Base-by-base conservation (phyloP, 2,113 vertebrate species). In the Phylloscopus trochilus region DNA sequence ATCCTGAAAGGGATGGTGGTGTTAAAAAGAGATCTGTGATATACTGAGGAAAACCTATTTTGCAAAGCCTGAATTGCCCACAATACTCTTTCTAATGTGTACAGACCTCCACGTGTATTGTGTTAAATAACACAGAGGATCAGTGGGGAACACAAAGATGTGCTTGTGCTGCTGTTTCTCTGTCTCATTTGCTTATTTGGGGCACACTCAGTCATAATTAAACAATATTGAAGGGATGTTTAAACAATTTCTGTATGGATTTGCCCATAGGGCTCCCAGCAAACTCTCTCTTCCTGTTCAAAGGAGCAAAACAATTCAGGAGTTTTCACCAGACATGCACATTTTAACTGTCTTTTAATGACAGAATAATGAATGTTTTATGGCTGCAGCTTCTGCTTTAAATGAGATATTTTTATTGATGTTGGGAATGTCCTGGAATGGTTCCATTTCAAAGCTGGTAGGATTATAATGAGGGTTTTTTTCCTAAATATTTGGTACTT, bases 171-270 rank as follows among this genome's bases (percentile, higher is more conserved):
- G 52, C 70, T 81, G 23, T 73, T 87, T 77, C 63, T 86, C 74
- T 46, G 55, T 83, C 83, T 96, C 67, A 55, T 88, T 87, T 92
- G 60, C 83, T 62, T 91, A 82, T 92, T 77, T 92, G 80, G 51
- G 72, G 31, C 59, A 74, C 1, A 7, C 15, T 90, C 68, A 41
- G 21, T 84, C 69, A 72, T 83, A 95, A 95, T 96, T 96, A 95
- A 97, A 89, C 92, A 89, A 74, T 51, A 95, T 8, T 62, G 75
- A 96, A 60, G 64, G 24, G 6, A 67, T 74, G 43, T 78, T 96
- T 93, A 94, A 95, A 93, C 69, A 76, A 44, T 94, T 87, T 93
- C 41, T 85, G 82, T 74, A 90, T 58, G 47, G 75, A 87, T 92
- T 90, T 95, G 41, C 43, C 93, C 90, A 82, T 3, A 70, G 75